Conservation (phyloP, 2,113 vertebrate genomes). For the Acrocephalus kingi region DNA sequence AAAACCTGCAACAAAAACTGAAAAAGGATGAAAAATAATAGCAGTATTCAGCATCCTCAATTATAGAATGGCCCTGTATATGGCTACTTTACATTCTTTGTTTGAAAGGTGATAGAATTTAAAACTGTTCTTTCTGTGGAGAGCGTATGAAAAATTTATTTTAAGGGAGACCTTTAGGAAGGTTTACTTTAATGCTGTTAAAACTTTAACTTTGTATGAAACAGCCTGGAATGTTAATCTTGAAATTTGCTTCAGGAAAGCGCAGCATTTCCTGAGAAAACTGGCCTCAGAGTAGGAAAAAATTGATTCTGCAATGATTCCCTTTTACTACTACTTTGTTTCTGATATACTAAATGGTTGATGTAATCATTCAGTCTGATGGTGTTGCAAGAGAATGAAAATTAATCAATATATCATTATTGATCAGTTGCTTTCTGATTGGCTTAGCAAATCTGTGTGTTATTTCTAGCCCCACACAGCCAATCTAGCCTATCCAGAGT, state of each 20-base stretch:
- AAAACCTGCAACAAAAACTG: background rate
- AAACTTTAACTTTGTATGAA: background rate
- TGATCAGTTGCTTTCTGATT: slow-evolving; percentile 39
- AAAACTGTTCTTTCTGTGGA: background rate
- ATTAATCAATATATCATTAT: slow-evolving; percentile 64
- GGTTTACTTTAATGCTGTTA: background rate
- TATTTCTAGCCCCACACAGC: background rate
- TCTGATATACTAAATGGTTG: slow-evolving; percentile 28
- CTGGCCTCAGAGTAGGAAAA: background rate
- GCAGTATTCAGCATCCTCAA: background rate
- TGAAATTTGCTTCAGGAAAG: background rate
- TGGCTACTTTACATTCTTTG: background rate
- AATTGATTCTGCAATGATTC: slow-evolving; percentile 42
- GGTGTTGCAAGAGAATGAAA: slow-evolving; percentile 26
- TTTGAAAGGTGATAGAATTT: background rate
- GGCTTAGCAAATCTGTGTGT: slow-evolving; percentile 11
- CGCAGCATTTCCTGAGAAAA: background rate
- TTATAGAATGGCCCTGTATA: background rate
- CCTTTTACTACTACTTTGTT: slow-evolving; percentile 28
- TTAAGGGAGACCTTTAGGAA: background rate
- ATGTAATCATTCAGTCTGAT: background rate
- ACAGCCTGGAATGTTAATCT: background rate
- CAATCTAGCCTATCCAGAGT: background rate
- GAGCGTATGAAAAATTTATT: background rate
- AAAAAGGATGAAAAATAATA: background rate